phyloP scores from a whole-genome alignment of 2,113 vertebrate species.

The Tricholaema leucomelas region DNA sequence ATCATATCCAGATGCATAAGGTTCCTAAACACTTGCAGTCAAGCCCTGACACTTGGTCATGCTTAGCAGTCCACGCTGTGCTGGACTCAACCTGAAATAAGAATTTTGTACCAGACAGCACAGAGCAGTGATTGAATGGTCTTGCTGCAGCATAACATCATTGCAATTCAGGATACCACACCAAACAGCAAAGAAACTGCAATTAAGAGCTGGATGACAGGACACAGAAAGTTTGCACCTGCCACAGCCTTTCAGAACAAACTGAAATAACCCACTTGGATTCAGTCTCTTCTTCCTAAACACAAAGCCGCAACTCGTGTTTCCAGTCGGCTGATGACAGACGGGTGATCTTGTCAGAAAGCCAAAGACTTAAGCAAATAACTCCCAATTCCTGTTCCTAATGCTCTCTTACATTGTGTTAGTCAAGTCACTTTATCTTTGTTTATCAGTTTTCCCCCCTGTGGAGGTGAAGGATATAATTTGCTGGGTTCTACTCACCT shows the following conservation, averaged over 20 bases:
- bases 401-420: not conserved
- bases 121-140: not conserved
- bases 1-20: not conserved
- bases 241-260: slow-evolving; percentile 49
- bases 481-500: not conserved
- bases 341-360: not conserved
- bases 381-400: not conserved
- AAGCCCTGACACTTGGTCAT: not conserved
- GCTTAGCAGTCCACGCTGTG: not conserved
- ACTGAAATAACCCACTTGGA: slow-evolving; percentile 44
- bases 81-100: not conserved
- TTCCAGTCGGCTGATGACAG: slow-evolving; percentile 40
- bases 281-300: slow-evolving; percentile 40
- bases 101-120: not conserved
- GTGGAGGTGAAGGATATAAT: not conserved
- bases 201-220: slow-evolving; percentile 21
- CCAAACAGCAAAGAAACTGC: not conserved
- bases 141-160: not conserved
- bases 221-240: slow-evolving; percentile 52
- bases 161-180: slow-evolving; percentile 6
- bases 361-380: slow-evolving; percentile 12
- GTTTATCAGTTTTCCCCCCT: not conserved
- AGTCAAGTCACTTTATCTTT: not conserved
- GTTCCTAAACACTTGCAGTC: not conserved
- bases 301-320: not conserved